Evolutionary conservation across 1,140 invertebrate species (phyloP).

Genomic region (Centruroides sculpturatus): DNA sequence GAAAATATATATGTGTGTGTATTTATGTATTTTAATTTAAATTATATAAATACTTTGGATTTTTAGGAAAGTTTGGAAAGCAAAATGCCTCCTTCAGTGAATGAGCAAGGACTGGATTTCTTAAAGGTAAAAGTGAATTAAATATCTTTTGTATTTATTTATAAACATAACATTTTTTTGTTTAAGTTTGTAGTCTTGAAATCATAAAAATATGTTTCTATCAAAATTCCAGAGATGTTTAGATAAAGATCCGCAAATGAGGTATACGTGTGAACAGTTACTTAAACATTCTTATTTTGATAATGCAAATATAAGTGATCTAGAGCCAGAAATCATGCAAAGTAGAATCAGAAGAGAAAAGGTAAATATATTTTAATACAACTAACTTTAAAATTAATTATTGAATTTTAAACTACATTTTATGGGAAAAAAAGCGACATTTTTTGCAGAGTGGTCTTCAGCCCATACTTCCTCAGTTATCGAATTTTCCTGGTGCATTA

Average conservation of each 20-base stretch:
- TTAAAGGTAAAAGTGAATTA: slow-evolving; percentile 8
- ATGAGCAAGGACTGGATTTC: slow-evolving; percentile 61
- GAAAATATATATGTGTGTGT: no score
- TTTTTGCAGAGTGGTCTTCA: slow-evolving; percentile 6
- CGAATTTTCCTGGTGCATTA: slow-evolving; percentile 5
- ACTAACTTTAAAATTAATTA: background rate
- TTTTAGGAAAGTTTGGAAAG: slow-evolving; percentile 51
- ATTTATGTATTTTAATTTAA: background rate
- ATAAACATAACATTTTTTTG: no score
- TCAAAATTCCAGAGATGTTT: slow-evolving; percentile 61
- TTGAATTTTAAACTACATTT: background rate
- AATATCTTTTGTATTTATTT: no score
- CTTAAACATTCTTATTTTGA: slow-evolving; percentile 72
- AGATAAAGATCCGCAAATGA: slow-evolving; percentile 78
- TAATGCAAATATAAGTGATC: slow-evolving; percentile 17
- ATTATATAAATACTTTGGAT: background rate
- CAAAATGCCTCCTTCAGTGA: slow-evolving; percentile 57
- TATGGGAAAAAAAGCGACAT: background rate
- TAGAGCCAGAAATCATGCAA: slow-evolving; percentile 7
- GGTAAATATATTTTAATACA: slow-evolving; percentile 5
- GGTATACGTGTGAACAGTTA: slow-evolving; percentile 80
- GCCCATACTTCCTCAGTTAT: slow-evolving; percentile 8
- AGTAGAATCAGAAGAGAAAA: slow-evolving; percentile 14
- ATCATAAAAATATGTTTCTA: background rate
- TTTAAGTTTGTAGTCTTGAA: no score